These are phyloP conservation scores for Pyrocoelia pectoralis DNA, from an alignment of 2,888 invertebrate genomes.

Conservation along the genomic window DNA sequence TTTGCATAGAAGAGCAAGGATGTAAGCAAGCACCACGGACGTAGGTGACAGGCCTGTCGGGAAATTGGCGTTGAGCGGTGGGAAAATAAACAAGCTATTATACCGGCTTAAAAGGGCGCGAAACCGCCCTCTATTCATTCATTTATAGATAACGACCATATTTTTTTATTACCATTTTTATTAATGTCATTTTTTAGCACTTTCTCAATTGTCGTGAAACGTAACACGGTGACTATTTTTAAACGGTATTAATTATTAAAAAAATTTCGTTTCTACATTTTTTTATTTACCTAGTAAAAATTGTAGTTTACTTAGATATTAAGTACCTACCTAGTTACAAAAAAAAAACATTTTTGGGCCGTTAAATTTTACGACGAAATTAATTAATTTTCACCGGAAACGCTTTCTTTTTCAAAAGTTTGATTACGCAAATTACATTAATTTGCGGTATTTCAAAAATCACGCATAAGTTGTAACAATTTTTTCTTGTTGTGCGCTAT, in stretches of 20 bases:
- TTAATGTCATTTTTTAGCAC: not conserved
- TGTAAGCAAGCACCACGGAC: constrained; percentile 52
- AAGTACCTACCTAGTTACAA: no score
- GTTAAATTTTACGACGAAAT: no score
- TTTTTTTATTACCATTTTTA: constrained; percentile 22
- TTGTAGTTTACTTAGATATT: no score
- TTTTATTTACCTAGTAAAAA: no score
- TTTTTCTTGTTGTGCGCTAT: no score
- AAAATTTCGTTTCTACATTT: not conserved
- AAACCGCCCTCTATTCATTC: constrained; percentile 52
- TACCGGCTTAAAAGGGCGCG: constrained; percentile 57
- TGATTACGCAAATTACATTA: no score
- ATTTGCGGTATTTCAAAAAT: no score
- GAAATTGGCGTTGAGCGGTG: constrained; percentile 57
- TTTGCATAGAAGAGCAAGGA: constrained; percentile 59
- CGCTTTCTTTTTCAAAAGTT: no score
- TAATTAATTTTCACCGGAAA: no score
- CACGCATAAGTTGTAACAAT: no score
- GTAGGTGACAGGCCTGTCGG: constrained; percentile 59
- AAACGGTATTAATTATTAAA: not conserved
- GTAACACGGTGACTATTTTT: not conserved
- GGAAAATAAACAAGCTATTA: constrained; percentile 61
- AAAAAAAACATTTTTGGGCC: no score
- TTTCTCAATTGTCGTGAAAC: not conserved
- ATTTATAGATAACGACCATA: constrained; percentile 27